Conservation (phyloP, 1,140 invertebrate species). For the Sesamia nonagrioides region DNA sequence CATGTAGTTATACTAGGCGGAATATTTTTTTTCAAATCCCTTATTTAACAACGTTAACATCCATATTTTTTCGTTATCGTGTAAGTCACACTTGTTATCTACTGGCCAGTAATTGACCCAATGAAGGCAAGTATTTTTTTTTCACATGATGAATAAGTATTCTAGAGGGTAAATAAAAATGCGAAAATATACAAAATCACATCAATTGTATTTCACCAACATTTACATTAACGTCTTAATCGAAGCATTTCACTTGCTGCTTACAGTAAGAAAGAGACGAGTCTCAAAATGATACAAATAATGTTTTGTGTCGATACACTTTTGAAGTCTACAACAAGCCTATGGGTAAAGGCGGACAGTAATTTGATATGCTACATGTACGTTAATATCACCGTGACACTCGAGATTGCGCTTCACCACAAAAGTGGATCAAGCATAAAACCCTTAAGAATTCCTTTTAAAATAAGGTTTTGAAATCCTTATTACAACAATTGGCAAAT, state of each 20-base stretch:
- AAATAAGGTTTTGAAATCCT: background rate
- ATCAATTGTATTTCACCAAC: conserved; percentile 88
- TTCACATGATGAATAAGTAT: background rate
- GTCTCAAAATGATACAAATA: conserved; percentile 71
- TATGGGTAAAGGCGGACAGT: conserved; percentile 81
- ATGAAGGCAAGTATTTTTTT: background rate
- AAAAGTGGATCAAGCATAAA: conserved; percentile 31
- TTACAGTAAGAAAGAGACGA: conserved; percentile 83
- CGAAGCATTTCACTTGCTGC: conserved; percentile 83
- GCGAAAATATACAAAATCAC: conserved; percentile 80
- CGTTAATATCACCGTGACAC: conserved; percentile 39
- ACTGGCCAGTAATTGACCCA: background rate
- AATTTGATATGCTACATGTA: conserved; percentile 76
- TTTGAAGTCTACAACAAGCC: conserved; percentile 79
- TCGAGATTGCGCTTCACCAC: conserved; percentile 30
- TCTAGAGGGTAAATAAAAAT: conserved; percentile 42
- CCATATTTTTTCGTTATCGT: too few species aligned
- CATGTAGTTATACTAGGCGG: too few species aligned
- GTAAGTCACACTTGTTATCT: too few species aligned
- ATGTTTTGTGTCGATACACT: conserved; percentile 63
- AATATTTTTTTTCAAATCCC: too few species aligned
- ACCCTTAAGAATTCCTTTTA: conserved; percentile 38
- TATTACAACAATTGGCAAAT: conserved; percentile 16
- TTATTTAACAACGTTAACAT: too few species aligned
- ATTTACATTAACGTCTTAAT: conserved; percentile 86